These are phyloP conservation scores for Apocrypta bakeri DNA, from an alignment of 1,140 invertebrate genomes.

Conservation along the genomic window DNA sequence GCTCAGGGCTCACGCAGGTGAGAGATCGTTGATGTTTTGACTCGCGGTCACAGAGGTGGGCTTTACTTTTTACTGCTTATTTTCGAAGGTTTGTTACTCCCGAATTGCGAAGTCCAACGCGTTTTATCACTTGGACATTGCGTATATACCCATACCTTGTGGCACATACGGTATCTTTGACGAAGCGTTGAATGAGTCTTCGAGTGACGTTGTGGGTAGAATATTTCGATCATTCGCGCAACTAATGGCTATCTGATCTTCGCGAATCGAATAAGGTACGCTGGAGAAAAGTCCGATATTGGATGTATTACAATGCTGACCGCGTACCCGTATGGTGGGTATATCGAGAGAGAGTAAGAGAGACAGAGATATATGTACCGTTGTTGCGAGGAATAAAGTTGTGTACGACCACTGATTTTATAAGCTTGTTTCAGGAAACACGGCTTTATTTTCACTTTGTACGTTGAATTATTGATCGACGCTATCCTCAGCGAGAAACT, in stretches of 20 bases:
- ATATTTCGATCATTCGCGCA: too few species aligned
- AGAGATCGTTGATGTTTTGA: neutral
- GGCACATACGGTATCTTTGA: too few species aligned
- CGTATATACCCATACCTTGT: too few species aligned
- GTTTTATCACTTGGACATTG: too few species aligned
- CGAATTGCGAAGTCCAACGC: neutral
- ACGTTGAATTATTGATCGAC: neutral
- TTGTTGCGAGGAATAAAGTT: too few species aligned
- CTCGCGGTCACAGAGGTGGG: neutral
- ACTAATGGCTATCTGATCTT: neutral
- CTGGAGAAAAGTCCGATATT: neutral
- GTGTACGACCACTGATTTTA: neutral
- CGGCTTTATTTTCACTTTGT: conserved; percentile 3
- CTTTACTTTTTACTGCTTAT: neutral
- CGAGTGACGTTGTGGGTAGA: too few species aligned
- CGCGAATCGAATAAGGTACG: neutral
- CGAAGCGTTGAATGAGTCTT: too few species aligned
- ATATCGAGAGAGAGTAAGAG: too few species aligned
- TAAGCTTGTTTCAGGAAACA: neutral
- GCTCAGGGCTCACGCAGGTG: neutral
- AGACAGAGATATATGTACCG: too few species aligned
- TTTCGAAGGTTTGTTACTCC: neutral
- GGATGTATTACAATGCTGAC: neutral
- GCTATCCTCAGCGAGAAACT: neutral
- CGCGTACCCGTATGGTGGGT: too few species aligned